Conservation (phyloP, 1,140 invertebrate species). For the Odontomachus brunneus region DNA sequence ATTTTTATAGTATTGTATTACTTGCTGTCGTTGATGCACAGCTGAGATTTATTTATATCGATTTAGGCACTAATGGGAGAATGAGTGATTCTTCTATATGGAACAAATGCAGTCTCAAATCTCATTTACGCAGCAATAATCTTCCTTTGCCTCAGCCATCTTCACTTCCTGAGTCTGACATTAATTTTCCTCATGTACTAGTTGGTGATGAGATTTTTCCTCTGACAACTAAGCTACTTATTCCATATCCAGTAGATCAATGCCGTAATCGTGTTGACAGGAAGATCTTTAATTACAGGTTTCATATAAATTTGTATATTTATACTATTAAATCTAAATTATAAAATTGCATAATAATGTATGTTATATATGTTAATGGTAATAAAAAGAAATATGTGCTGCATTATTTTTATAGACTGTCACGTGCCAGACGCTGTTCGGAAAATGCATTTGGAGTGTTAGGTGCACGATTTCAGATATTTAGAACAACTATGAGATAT, state of each 20-base stretch:
- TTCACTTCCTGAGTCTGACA: not conserved
- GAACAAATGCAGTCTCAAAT: slow-evolving; percentile 5
- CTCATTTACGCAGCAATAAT: slow-evolving; percentile 5
- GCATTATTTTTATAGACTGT: not conserved
- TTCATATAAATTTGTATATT: not conserved
- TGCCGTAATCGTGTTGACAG: not conserved
- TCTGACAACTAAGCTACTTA: not conserved
- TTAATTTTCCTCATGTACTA: not conserved
- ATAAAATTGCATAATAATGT: no score
- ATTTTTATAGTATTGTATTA: not conserved
- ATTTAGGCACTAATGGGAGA: not conserved
- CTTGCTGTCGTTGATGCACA: not conserved
- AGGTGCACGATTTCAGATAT: not conserved
- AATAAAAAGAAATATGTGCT: no score
- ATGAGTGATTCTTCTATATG: slow-evolving; percentile 8
- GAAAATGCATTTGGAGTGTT: not conserved
- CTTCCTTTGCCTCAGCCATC: not conserved
- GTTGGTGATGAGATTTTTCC: slow-evolving; percentile 11
- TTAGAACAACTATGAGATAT: not conserved
- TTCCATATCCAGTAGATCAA: slow-evolving; percentile 6
- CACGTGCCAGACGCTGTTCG: not conserved
- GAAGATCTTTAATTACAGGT: slow-evolving; percentile 1
- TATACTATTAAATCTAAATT: no score
- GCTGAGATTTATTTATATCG: slow-evolving; percentile 4
- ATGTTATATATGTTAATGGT: no score